Base-by-base conservation (phyloP, 2,888 invertebrate genomes). In the Cataglyphis altisquamis region DNA sequence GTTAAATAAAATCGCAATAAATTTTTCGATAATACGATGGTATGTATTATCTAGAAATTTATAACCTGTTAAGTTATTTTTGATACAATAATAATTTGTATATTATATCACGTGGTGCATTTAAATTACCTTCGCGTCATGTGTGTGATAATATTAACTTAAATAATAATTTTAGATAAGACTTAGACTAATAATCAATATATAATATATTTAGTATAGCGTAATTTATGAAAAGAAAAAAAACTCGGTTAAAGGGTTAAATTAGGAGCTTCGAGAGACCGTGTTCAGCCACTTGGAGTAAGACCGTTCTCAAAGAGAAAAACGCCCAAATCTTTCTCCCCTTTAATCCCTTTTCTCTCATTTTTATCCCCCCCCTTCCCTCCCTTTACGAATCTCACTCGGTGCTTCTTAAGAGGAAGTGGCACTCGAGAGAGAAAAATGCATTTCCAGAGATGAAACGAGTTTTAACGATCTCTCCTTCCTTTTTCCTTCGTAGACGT, bases 401-500 rank as follows among this genome's bases (percentile, higher is more conserved):
- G 72, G 45, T 72, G 68, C 60, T 60, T 0, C 45, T 78, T 12
- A 5, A 60, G 10, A 21, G 41, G 29, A 52, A 78, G 41, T 45
- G 57, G 45, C 60, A 41, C 72, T 80, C 60, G 78, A 72, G 72
- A 25, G 39, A 60, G 63, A 60, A 36, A 64, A 60, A 52, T 57
- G 52, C 48, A 36, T 63, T 68, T 5, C 10, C 63, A 48, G 41
- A 83, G 21, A 80, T 81, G 55, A 80, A 80, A 72, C 57, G 60
- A 72, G 72, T 12, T 74, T 74, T 86, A 85, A 90, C 84, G 63
- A 68, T 36, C 57, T 62, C 73, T n/a, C 86, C 68, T 87, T 45
- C 48, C 78, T 87, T 85, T 85, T 84, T 87, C 91, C 82, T 91
- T 89, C 88, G 82, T 93, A 94, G 94, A 93, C 72, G 83, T 88